A percentile compares a stretch with the other conserved stretches of the same genome.
Evolutionary conservation across 2,113 vertebrate genomes (phyloP).

Genomic region (Eudyptes chrysolophus): DNA sequence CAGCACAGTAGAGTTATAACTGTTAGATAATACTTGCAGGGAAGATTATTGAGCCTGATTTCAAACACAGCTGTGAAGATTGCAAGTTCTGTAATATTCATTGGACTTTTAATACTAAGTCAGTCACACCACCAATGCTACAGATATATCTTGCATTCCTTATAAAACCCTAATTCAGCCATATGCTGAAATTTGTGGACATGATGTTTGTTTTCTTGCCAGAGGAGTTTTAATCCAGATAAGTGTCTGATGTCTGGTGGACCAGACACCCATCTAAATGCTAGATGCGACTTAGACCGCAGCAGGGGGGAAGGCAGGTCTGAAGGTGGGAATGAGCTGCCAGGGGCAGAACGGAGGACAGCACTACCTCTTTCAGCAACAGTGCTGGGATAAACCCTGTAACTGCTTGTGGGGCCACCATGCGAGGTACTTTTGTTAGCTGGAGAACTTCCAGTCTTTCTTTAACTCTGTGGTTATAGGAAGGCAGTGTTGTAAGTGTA

Average conservation of each 20-base stretch:
- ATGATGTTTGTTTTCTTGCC: neutral
- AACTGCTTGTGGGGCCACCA: neutral
- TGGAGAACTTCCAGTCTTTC: neutral
- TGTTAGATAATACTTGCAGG: neutral
- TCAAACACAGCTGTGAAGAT: neutral
- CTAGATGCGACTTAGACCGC: neutral
- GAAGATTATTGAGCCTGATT: neutral
- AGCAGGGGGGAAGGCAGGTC: neutral
- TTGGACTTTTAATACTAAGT: neutral
- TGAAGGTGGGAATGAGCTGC: neutral
- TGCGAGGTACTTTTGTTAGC: neutral
- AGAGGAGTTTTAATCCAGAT: neutral
- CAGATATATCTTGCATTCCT: neutral
- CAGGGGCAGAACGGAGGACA: neutral
- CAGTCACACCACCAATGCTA: neutral
- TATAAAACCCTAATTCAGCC: neutral
- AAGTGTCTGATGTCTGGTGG: neutral
- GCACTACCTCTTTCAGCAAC: neutral
- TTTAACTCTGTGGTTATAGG: neutral
- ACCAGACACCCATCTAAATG: neutral
- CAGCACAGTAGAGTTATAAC: neutral
- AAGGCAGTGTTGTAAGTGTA: neutral
- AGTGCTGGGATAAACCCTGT: neutral
- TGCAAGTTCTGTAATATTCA: neutral
- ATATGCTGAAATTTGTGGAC: neutral